A percentile compares a stretch with the other conserved stretches of the same genome.
These are phyloP conservation scores for Lucilia sericata DNA, from an alignment of 1,140 invertebrate species.

Conservation along the genomic window DNA sequence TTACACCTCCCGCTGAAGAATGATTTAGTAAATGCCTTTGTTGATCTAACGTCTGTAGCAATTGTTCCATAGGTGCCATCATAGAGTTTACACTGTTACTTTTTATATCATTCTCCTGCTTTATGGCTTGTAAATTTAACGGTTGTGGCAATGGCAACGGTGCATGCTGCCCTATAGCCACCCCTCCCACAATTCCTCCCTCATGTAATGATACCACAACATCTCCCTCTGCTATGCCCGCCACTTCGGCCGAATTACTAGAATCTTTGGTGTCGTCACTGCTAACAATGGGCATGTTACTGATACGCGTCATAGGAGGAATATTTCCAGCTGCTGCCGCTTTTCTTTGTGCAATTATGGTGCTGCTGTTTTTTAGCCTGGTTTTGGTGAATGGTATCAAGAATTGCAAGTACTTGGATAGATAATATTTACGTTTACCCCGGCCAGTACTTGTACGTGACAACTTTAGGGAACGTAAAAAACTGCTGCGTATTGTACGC, in stretches of 20 bases:
- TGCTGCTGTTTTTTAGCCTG: slow-evolving; percentile 51
- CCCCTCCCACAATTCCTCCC: background rate
- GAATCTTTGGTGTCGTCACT: slow-evolving; percentile 51
- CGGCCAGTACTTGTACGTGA: slow-evolving; percentile 61
- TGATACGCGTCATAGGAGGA: slow-evolving; percentile 51
- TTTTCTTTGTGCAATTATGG: slow-evolving; percentile 46
- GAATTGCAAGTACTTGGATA: slow-evolving; percentile 64
- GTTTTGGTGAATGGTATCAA: slow-evolving; percentile 64
- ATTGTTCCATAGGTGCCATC: background rate
- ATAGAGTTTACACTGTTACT: background rate
- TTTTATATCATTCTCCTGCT: slow-evolving; percentile 51
- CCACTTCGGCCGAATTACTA: slow-evolving; percentile 44
- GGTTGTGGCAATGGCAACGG: slow-evolving; percentile 47
- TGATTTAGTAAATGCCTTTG: slow-evolving; percentile 5
- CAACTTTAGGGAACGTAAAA: slow-evolving; percentile 61
- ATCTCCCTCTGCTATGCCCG: slow-evolving; percentile 45
- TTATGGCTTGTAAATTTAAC: slow-evolving; percentile 56
- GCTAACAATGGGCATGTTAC: slow-evolving; percentile 49
- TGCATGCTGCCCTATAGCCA: slow-evolving; percentile 25
- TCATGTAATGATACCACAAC: slow-evolving; percentile 45
- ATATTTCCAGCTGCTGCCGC: slow-evolving; percentile 27
- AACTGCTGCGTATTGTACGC: slow-evolving; percentile 64
- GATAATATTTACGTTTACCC: slow-evolving; percentile 64
- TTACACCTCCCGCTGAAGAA: background rate
- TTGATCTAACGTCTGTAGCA: background rate